Evolutionary conservation across 1,140 invertebrate species (phyloP).

Genomic region (Rhagoletis pomonella): DNA sequence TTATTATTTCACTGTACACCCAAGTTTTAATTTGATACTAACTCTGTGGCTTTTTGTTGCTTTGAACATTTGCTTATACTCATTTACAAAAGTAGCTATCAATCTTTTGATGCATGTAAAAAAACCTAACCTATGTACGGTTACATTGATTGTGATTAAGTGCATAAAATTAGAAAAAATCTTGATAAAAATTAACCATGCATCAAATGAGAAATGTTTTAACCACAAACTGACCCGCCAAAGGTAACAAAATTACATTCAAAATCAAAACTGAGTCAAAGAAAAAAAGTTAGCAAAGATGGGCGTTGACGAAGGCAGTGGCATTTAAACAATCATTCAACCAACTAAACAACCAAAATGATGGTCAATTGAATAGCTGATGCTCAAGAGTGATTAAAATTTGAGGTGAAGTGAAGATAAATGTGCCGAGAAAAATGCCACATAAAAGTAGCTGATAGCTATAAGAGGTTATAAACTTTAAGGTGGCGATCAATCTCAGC

Average conservation of each 20-base stretch:
- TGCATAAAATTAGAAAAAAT: slow-evolving; percentile 43
- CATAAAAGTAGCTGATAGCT: slow-evolving; percentile 25
- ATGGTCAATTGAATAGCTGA: slow-evolving; percentile 20
- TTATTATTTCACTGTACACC: not conserved
- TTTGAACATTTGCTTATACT: slow-evolving; percentile 14
- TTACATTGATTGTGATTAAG: slow-evolving; percentile 53
- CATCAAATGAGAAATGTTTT: slow-evolving; percentile 34
- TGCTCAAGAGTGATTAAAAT: not conserved
- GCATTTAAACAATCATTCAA: slow-evolving; percentile 48
- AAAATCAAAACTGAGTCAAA: slow-evolving; percentile 1
- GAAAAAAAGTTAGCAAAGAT: not conserved
- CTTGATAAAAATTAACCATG: slow-evolving; percentile 48
- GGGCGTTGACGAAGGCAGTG: slow-evolving; percentile 41
- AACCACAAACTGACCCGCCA: not conserved
- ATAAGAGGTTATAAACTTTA: not conserved
- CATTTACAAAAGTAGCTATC: slow-evolving; percentile 36
- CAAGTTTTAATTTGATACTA: slow-evolving; percentile 4
- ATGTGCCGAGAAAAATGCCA: slow-evolving; percentile 48
- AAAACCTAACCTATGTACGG: not conserved
- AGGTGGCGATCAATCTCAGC: slow-evolving; percentile 29
- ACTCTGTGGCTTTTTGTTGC: not conserved
- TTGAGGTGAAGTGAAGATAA: slow-evolving; percentile 33
- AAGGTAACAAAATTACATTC: not conserved
- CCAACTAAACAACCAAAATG: slow-evolving; percentile 44
- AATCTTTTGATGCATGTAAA: slow-evolving; percentile 12